Evolutionary conservation across 1,140 invertebrate species (phyloP).

Genomic region (Zaprionus gabonicus): DNA sequence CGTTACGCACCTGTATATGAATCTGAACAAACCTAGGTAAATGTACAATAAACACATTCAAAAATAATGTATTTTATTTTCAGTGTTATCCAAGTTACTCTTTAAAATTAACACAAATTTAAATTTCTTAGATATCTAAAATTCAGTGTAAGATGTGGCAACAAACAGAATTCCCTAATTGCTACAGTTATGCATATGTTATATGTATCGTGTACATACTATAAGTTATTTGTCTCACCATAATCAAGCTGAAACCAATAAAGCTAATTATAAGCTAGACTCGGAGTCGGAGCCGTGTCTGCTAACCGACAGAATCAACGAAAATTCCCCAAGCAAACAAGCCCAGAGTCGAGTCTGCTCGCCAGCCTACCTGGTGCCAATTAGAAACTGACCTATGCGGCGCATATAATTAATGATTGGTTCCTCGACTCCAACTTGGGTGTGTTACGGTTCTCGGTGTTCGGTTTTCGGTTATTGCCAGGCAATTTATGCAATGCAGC

Average conservation of each 20-base stretch:
- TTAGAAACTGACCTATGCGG: constrained; percentile 42
- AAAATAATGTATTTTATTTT: too few species aligned
- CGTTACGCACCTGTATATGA: too few species aligned
- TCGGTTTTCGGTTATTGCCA: constrained; percentile 6
- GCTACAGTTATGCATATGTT: background rate
- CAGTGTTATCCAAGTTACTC: too few species aligned
- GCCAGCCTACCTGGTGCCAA: constrained; percentile 21
- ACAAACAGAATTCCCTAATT: background rate
- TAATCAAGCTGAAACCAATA: constrained; percentile 26
- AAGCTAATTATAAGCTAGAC: constrained; percentile 22
- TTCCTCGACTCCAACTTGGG: constrained; percentile 22
- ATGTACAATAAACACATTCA: too few species aligned
- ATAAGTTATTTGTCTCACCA: background rate
- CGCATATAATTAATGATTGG: constrained; percentile 75
- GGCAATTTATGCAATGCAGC: constrained; percentile 74
- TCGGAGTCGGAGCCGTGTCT: background rate
- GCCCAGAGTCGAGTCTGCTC: constrained; percentile 15
- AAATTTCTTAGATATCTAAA: too few species aligned
- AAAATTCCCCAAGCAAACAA: constrained; percentile 28
- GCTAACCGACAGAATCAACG: constrained; percentile 25
- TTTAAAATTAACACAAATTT: too few species aligned
- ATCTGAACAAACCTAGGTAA: too few species aligned
- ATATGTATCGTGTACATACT: constrained; percentile 10
- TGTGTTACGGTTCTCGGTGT: constrained; percentile 24
- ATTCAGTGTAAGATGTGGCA: too few species aligned